Evolutionary conservation across 2,113 vertebrate species (phyloP), one percentile per base, ranked within the genome.

Genomic region (Orientallactaga bullata): DNA sequence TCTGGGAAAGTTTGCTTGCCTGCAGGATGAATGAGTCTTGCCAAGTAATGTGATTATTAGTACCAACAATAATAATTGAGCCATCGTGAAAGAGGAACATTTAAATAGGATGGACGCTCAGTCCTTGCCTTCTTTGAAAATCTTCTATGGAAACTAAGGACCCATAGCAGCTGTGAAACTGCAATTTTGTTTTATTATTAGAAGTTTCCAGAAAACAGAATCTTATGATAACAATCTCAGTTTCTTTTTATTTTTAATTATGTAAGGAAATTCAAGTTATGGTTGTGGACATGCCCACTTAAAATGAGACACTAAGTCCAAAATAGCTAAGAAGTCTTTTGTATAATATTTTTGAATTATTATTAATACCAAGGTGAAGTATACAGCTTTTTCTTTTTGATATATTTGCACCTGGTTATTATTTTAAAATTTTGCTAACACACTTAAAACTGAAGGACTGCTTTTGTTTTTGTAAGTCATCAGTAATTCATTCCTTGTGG

Each of bases 11-110:
- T 96, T 91, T 96, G 96, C 97, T 97, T 96, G 96, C 5, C 61
- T 72, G 35, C 55, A 82, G 79, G 55, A 96, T 96, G 80, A 96
- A 94, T 93, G 76, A 90, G 87, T 82, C 28, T 76, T 96, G 94
- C 96, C 96, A 97, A 97, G 94, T 86, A 88, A 92, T 71, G 68
- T 89, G 63, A 93, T 93, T 66, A 97, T 97, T 76, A 97, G 94
- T 86, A 76, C n/a, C 93, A 95, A 96, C 83, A 69, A 65, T 95
- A 55, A 92, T 91, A 97, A 94, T 93, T 51, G 97, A 94, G 58
- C 82, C 74, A 95, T 42, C 80, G 61, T 79, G 79, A 7, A 42
- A 96, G 51, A 18, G 68, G 60, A 95, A 88, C 69, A 80, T 63
- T 94, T 97, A 95, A 97, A 85, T 95, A 83, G 21, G 51, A 83